phyloP scores from a whole-genome alignment of 2,113 vertebrate species.

The Boleophthalmus pectinirostris region DNA sequence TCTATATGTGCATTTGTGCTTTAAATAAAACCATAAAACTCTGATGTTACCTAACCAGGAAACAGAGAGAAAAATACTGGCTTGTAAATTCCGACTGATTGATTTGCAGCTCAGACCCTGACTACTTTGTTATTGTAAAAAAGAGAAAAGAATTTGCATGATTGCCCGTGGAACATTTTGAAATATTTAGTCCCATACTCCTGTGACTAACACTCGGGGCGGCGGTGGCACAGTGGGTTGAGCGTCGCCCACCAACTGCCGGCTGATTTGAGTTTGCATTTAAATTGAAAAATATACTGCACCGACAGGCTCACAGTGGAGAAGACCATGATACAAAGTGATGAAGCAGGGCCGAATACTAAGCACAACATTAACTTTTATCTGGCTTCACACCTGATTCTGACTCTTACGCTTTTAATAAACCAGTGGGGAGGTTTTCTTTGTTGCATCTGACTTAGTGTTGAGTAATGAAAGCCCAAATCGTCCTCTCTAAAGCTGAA shows the following conservation, averaged over 20 bases:
- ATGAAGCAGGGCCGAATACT: constrained; percentile 3
- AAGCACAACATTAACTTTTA: constrained; percentile 26
- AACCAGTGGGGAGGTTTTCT: constrained; percentile 5
- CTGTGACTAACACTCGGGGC: neutral
- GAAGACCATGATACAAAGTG: neutral
- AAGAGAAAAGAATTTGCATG: neutral
- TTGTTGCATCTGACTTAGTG: constrained; percentile 30
- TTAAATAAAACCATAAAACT: no score
- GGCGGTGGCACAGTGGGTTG: neutral
- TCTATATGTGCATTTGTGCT: no score
- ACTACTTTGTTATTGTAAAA: neutral
- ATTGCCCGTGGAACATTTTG: neutral
- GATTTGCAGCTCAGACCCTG: no score
- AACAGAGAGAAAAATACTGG: no score
- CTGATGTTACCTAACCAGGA: no score
- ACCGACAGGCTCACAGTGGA: neutral
- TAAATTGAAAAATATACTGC: neutral
- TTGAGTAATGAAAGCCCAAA: constrained; percentile 26
- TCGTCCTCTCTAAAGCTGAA: constrained; percentile 9
- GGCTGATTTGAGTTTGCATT: neutral
- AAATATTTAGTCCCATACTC: neutral
- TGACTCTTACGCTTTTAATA: constrained; percentile 36
- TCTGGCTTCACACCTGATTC: constrained; percentile 25
- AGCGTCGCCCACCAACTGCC: neutral
- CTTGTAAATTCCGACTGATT: no score